Percentiles rank a stretch among this genome's conserved stretches.
Conservation (phyloP, 2,113 vertebrate species). For the Neotragus pygmaeus region DNA sequence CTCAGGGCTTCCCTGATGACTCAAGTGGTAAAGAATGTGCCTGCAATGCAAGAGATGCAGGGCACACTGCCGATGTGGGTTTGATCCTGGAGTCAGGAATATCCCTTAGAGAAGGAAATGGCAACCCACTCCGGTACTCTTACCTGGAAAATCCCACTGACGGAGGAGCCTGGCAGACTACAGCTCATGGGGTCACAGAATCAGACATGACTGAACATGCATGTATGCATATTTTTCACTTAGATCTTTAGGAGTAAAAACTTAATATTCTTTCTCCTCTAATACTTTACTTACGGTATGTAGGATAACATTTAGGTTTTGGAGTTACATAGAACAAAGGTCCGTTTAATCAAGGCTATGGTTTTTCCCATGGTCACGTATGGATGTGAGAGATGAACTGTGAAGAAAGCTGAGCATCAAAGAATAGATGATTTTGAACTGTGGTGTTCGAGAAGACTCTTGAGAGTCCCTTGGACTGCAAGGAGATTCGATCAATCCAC, state of each 20-base stretch:
- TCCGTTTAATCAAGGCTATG: no score
- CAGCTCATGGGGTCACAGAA: not conserved
- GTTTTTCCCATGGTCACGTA: no score
- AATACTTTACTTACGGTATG: not conserved
- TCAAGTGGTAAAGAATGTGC: not conserved
- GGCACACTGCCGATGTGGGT: not conserved
- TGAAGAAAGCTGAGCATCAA: rapidly evolving
- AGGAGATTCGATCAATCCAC: no score
- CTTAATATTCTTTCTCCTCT: not conserved
- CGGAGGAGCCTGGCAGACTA: not conserved
- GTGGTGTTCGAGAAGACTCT: no score
- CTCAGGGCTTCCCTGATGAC: not conserved
- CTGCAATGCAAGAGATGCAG: not conserved
- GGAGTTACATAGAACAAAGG: not conserved
- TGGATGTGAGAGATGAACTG: no score
- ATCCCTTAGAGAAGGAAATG: not conserved
- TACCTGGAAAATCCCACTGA: not conserved
- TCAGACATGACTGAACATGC: not conserved
- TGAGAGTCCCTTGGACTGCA: no score
- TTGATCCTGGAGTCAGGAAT: not conserved
- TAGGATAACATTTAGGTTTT: not conserved
- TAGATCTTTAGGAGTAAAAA: not conserved
- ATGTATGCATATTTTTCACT: not conserved
- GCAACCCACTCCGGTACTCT: not conserved
- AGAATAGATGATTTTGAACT: no score